Base-by-base conservation (phyloP, 2,113 vertebrate species). In the Upupa epops region DNA sequence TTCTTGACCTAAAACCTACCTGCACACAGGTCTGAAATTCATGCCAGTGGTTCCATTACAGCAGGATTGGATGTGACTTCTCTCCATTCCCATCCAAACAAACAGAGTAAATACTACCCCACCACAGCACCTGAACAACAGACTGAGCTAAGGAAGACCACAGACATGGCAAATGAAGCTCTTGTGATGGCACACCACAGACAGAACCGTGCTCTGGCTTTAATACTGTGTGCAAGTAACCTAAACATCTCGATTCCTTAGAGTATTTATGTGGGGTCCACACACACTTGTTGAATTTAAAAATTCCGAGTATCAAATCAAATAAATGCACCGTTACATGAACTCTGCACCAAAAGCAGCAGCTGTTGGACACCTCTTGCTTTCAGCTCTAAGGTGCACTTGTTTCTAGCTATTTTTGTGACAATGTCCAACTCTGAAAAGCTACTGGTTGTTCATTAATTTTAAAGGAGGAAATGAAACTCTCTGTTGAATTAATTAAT, bases 401-500 rank as follows among this genome's bases (percentile, higher is more conserved):
- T 10, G 1, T 68, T 80, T n/a, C 52, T 32, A 40, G 26, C 28
- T 68, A 24, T 89, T 86, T 71, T 25, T 71, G 83, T 28, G 56
- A 51, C 48, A 66, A 32, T 20, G 22, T n/a, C 46, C 63, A 73
- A 48, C 52, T 80, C 37, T 91, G 85, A 80, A 83, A 83, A 48
- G 0, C 75, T 70, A 40, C 31, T 52, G 58, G 26, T 51, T 74
- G 49, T 51, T 89, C 49, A 75, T 68, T 82, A 37, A 73, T 85
- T 88, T 80, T 2, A 4, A 80, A 91, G 48, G 34, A 84, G 37
- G 56, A 88, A 91, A 77, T 51, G 18, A 42, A 92, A 72, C 45
- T 69, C 70, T 71, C 49, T 54, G 56, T 36, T 77, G 79, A 88
- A 93, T 91, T 90, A 87, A 94, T 91, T 89, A 52, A 77, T 93